Evolutionary conservation across 2,888 invertebrate genomes (phyloP), one percentile per base, ranked within the genome.

Genomic region (Dione juno): DNA sequence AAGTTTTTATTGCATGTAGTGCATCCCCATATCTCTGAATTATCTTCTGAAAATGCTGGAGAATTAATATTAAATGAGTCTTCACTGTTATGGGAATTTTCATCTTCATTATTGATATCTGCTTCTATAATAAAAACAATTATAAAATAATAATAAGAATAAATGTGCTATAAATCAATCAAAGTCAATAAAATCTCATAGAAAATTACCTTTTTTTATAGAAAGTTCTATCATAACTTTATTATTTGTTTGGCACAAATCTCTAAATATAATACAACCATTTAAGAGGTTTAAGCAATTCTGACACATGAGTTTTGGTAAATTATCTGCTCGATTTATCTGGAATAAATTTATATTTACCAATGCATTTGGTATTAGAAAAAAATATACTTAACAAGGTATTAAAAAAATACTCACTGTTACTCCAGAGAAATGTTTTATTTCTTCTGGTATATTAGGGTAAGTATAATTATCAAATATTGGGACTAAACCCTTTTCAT

Each of bases 251-350:
- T 87, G 89, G 73, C 92, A 92, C 82, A 92, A 81, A 69, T 91
- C 88, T 72, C 90, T 82, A 66, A 92, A 92, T 80, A 83, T 83
- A 45, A 92, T 89, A 73, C 91, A 92, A 57, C 91, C 88, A 81
- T 91, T 89, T 35, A 92, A 80, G 14, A 92, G 81, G 73, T 89
- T 84, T 52, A 90, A 75, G 75, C 92, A 92, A 67, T 78, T 85
- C 77, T 89, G 84, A 76, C 92, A 92, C 81, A 92, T 88, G 58
- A 84, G 78, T 71, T 88, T 86, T 21, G 90, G 82, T 69, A 86
- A 80, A 54, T 82, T 82, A 76, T 90, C 90, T 19, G 80, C 76
- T 74, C 82, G 79, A 69, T 76, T 83, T 67, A 92, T 78, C 92
- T 92, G 73, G 6, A 57, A 57, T 40, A 16, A 16, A 57, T 37